A percentile compares a stretch with the other conserved stretches of the same genome.
Conservation (phyloP, 2,888 invertebrate genomes). For the Imbricaverruca yamaguchii region DNA sequence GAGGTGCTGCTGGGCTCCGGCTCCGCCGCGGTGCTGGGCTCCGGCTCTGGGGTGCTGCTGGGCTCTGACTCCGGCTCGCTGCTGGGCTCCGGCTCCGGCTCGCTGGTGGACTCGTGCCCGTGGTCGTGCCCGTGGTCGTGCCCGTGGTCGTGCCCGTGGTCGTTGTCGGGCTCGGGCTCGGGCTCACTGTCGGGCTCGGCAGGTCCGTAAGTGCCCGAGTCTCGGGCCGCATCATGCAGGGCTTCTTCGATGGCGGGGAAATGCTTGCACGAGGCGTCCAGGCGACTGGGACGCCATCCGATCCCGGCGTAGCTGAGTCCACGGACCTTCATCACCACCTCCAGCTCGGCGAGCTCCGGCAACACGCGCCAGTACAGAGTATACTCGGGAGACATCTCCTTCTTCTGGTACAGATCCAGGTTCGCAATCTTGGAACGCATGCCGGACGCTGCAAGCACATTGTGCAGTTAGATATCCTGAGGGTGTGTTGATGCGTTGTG, state of each 20-base stretch:
- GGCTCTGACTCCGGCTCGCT: constrained; percentile 32
- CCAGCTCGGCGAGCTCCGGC: constrained; percentile 72
- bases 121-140: too few species aligned
- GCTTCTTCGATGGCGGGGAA: constrained; percentile 57
- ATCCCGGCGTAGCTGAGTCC: constrained; percentile 78
- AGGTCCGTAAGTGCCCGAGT: neutral
- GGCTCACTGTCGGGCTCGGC: too few species aligned
- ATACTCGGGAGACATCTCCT: constrained; percentile 62
- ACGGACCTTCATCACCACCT: constrained; percentile 78
- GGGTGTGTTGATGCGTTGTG: too few species aligned
- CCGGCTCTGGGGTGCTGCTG: too few species aligned
- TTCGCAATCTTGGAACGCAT: too few species aligned
- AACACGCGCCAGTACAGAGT: constrained; percentile 77
- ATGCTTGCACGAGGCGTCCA: constrained; percentile 65
- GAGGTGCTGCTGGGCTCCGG: constrained; percentile 37
- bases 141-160: too few species aligned
- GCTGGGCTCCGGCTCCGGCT: neutral
- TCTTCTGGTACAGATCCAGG: too few species aligned
- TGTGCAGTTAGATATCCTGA: too few species aligned
- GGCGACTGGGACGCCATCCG: constrained; percentile 73
- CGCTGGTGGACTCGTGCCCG: too few species aligned
- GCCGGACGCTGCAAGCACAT: too few species aligned
- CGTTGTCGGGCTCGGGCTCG: too few species aligned
- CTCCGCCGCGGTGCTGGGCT: neutral
- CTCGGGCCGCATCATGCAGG: neutral